phyloP scores from a whole-genome alignment of 2,888 invertebrate species.

The Emmelina monodactyla region DNA sequence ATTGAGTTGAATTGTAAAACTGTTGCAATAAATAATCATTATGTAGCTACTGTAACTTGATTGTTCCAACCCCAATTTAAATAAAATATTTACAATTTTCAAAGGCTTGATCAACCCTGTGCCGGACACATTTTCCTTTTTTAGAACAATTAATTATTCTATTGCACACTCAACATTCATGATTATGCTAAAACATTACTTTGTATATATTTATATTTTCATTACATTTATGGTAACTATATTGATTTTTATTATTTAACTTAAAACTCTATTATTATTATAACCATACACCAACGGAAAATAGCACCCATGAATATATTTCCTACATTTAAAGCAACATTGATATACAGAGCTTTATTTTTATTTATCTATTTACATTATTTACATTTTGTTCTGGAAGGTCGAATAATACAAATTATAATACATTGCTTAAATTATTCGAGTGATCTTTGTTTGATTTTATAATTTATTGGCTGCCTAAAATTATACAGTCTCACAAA shows the following conservation, averaged over 20 bases:
- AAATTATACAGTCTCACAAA: constrained; percentile 51
- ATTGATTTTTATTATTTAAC: constrained; percentile 27
- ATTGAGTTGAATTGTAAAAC: constrained; percentile 15
- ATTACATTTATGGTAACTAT: constrained; percentile 48
- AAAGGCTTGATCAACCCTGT: constrained; percentile 44
- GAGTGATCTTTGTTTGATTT: background rate
- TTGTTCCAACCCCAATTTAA: background rate
- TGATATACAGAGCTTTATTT: constrained; percentile 28
- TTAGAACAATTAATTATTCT: constrained; percentile 25
- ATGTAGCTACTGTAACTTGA: background rate
- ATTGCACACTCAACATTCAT: constrained; percentile 52
- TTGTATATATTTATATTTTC: too few species aligned
- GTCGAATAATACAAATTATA: constrained; percentile 15
- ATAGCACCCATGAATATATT: constrained; percentile 63
- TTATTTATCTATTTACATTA: constrained; percentile 38
- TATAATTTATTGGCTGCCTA: constrained; percentile 37
- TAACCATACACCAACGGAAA: constrained; percentile 55
- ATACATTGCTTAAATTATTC: constrained; percentile 5
- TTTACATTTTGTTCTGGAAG: constrained; percentile 36
- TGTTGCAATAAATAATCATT: background rate
- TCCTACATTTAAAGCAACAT: constrained; percentile 54
- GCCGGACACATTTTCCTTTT: constrained; percentile 26
- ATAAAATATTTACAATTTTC: constrained; percentile 14
- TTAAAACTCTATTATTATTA: constrained; percentile 26
- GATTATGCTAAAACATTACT: constrained; percentile 50